These are phyloP conservation scores for Riparia riparia DNA, from an alignment of 2,113 vertebrate species.

Conservation along the genomic window DNA sequence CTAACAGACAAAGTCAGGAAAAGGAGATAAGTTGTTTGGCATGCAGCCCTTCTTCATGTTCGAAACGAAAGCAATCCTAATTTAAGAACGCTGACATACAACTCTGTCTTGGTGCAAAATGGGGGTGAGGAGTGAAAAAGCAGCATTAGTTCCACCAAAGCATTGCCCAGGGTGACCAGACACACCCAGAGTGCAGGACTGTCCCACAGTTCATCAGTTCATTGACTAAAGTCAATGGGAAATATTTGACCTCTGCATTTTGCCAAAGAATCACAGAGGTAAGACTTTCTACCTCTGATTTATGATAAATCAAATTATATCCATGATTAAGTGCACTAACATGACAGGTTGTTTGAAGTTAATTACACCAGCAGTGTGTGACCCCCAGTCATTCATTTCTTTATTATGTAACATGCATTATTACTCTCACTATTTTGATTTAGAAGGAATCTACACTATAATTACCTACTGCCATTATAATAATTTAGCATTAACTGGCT, in stretches of 20 bases:
- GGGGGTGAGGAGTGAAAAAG: not conserved
- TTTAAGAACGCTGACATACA: not conserved
- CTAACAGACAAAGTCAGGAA: not conserved
- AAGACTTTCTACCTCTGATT: not conserved
- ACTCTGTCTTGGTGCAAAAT: not conserved
- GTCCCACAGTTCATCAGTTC: not conserved
- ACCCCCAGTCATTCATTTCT: not conserved
- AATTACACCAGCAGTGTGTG: not conserved
- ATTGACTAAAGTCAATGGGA: not conserved
- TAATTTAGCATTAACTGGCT: not conserved
- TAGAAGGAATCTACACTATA: not conserved
- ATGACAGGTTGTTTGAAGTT: not conserved
- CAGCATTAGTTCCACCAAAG: not conserved
- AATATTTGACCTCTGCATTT: not conserved
- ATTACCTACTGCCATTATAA: not conserved
- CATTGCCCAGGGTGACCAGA: not conserved
- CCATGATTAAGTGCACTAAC: not conserved
- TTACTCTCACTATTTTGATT: not conserved
- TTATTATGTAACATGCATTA: not conserved
- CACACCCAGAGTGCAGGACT: not conserved
- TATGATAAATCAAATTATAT: not conserved
- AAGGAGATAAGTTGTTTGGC: not conserved
- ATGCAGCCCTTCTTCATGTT: rapidly evolving
- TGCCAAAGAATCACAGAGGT: not conserved
- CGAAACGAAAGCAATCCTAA: not conserved